A percentile compares a stretch with the other conserved stretches of the same genome.
Conservation (phyloP, 30 jellyfish, hydroid and myxozoan genomes). For the Chironex yamaguchii region DNA sequence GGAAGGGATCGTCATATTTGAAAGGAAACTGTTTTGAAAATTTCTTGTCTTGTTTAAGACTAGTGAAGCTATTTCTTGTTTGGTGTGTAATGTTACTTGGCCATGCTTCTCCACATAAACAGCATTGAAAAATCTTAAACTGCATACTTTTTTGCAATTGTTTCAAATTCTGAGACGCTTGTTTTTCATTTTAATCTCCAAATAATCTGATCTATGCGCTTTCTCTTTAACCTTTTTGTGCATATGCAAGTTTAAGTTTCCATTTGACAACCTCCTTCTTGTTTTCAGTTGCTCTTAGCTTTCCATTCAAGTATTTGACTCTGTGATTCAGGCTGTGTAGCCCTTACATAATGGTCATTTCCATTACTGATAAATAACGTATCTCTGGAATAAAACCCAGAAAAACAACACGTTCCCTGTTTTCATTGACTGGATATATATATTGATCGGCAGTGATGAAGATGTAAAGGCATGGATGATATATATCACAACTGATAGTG, state of each 20-base stretch:
- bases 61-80: neutral
- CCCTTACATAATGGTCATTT: neutral
- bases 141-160: neutral
- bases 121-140: conserved; percentile 5
- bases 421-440: neutral
- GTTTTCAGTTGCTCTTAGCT: neutral
- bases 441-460: neutral
- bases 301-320: neutral
- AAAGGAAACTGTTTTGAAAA: conserved; percentile 1
- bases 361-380: conserved; percentile 28
- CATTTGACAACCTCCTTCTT: neutral
- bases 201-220: neutral
- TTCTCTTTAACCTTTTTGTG: neutral
- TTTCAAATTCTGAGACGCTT: conserved; percentile 1
- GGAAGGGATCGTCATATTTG: conserved; percentile 42
- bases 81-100: neutral
- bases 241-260: neutral
- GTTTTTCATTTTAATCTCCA: conserved; percentile 1
- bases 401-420: conserved; percentile 8
- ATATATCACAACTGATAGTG: neutral
- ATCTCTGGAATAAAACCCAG: conserved; percentile 43
- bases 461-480: conserved; percentile 10
- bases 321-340: neutral
- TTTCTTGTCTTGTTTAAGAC: conserved; percentile 23
- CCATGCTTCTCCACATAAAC: conserved; percentile 36